These are phyloP conservation scores for Pinna nobilis DNA, from an alignment of 1,140 invertebrate genomes.

Conservation along the genomic window DNA sequence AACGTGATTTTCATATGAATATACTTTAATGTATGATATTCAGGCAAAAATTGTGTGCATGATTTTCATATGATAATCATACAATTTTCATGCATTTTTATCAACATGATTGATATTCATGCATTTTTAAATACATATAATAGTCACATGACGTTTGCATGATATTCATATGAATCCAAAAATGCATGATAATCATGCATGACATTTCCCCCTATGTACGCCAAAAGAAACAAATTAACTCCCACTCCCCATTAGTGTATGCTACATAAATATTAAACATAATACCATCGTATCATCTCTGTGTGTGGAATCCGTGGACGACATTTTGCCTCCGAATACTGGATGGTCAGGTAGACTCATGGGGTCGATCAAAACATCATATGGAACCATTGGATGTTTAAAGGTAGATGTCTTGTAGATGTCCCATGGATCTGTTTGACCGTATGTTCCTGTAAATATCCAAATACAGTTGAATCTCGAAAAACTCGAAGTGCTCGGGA, in stretches of 20 bases:
- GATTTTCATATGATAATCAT: too few relatives aligned
- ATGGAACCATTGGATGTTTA: slow-evolving; percentile 74
- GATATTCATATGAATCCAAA: too few relatives aligned
- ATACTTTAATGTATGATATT: too few relatives aligned
- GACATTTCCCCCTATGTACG: neutral
- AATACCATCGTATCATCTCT: slow-evolving; percentile 5
- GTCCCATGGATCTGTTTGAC: slow-evolving; percentile 73
- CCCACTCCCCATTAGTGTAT: neutral
- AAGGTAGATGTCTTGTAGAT: slow-evolving; percentile 70
- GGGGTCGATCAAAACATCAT: slow-evolving; percentile 74
- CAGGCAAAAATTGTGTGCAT: too few relatives aligned
- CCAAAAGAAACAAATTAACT: neutral
- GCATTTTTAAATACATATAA: too few relatives aligned
- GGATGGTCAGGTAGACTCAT: slow-evolving; percentile 72
- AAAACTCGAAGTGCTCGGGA: too few relatives aligned
- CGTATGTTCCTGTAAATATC: slow-evolving; percentile 68
- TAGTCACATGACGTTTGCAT: too few relatives aligned
- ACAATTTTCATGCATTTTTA: too few relatives aligned
- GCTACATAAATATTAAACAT: neutral
- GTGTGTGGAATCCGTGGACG: slow-evolving; percentile 33
- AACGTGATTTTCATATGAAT: too few relatives aligned
- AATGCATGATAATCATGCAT: too few relatives aligned
- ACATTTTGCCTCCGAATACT: slow-evolving; percentile 60
- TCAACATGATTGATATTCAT: too few relatives aligned
- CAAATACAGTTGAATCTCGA: too few relatives aligned